phyloP scores from a whole-genome alignment of 1,140 invertebrate species.

The Coenobita brevimanus region DNA sequence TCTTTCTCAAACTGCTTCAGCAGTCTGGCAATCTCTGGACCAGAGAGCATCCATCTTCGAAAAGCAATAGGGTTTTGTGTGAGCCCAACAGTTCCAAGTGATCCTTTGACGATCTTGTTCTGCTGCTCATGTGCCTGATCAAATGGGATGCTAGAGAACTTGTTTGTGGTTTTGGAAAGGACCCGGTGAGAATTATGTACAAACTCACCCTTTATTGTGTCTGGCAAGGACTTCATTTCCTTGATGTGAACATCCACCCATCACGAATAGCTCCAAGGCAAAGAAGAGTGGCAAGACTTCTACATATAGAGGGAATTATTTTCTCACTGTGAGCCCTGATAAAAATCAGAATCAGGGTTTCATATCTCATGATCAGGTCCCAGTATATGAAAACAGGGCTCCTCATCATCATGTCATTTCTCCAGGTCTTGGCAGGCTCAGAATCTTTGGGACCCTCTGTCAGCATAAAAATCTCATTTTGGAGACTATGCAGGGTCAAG shows the following conservation, averaged over 20 bases:
- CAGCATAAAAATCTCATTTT: neutral
- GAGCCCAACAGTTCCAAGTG: no score
- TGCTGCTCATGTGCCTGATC: constrained; percentile 9
- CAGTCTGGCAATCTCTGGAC: neutral
- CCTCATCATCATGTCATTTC: neutral
- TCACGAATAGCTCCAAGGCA: constrained; percentile 8
- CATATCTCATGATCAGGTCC: constrained; percentile 20
- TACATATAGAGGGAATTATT: constrained; percentile 7
- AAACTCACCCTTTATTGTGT: constrained; percentile 10
- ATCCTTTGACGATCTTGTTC: constrained; percentile 3
- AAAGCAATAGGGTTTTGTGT: neutral
- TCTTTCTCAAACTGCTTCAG: neutral
- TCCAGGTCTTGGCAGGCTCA: neutral
- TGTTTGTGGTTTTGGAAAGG: constrained; percentile 14
- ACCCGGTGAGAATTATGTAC: neutral
- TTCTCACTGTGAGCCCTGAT: neutral
- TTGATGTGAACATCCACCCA: neutral
- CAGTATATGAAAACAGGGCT: constrained; percentile 32
- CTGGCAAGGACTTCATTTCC: neutral
- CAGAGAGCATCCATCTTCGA: neutral
- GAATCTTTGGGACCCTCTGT: neutral
- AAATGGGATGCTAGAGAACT: constrained; percentile 8
- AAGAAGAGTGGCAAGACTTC: constrained; percentile 4
- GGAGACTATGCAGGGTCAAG: neutral
- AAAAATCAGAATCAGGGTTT: constrained; percentile 2